Percentiles rank a stretch among this genome's conserved stretches.
Conservation (phyloP, 2,113 vertebrate genomes). For the Monopterus albus region DNA sequence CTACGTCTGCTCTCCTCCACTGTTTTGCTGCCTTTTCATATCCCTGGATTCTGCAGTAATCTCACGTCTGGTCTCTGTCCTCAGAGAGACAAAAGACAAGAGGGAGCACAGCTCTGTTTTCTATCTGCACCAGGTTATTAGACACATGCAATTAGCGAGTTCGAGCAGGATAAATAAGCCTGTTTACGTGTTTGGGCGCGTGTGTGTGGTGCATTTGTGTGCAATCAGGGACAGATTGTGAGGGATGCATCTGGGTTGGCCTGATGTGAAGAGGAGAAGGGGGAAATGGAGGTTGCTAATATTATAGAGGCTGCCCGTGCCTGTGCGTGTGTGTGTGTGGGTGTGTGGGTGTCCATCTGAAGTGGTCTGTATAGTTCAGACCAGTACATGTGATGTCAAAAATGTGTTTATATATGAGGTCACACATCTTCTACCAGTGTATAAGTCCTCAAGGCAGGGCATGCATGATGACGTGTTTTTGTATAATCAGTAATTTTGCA, state of each 20-base stretch:
- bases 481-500: conserved; percentile 26
- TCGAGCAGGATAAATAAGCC: conserved; percentile 64
- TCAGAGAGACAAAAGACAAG: conserved; percentile 61
- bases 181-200: conserved; percentile 30
- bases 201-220: conserved; percentile 32
- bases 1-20: conserved; percentile 44
- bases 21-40: conserved; percentile 66
- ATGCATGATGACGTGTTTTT: conserved; percentile 12
- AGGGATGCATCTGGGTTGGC: conserved; percentile 62
- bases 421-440: neutral
- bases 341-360: conserved; percentile 14
- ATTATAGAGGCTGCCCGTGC: conserved; percentile 19
- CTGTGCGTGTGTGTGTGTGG: neutral
- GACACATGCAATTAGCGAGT: conserved; percentile 67
- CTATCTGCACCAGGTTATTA: conserved; percentile 71
- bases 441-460: conserved; percentile 4
- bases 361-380: neutral
- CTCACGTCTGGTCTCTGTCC: conserved; percentile 74
- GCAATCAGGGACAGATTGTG: conserved; percentile 70
- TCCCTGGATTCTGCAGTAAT: conserved; percentile 64
- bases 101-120: conserved; percentile 65
- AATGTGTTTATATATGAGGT: neutral
- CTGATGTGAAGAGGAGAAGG: conserved; percentile 42
- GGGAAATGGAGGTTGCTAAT: conserved; percentile 39
- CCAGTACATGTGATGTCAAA: neutral